Evolutionary conservation across 2,113 vertebrate genomes (phyloP).

Genomic region (Odocoileus hemionus): DNA sequence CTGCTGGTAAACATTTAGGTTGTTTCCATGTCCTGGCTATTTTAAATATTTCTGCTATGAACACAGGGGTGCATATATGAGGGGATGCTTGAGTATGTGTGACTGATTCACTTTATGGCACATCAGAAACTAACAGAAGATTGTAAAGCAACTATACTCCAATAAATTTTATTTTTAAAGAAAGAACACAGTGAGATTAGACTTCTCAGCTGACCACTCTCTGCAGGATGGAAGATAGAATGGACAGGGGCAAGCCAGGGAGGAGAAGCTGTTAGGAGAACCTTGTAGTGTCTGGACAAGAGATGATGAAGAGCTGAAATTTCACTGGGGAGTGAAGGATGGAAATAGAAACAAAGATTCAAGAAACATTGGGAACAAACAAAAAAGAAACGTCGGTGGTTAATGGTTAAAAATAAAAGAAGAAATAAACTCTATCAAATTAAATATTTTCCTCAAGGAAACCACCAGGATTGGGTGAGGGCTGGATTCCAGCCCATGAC

Average conservation of each 20-base stretch:
- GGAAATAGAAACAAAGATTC: background rate
- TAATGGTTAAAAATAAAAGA: background rate
- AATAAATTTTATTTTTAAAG: fast-evolving
- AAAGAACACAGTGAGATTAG: background rate
- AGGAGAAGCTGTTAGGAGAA: background rate
- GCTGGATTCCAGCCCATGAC: background rate
- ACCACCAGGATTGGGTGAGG: background rate
- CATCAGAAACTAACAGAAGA: background rate
- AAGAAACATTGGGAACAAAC: background rate
- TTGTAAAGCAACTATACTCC: background rate
- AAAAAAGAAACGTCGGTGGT: background rate
- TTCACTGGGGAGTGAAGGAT: background rate
- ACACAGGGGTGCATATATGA: background rate
- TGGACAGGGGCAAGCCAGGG: background rate
- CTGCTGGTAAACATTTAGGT: background rate
- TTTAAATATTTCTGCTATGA: background rate
- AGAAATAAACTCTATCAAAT: background rate
- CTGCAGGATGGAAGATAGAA: background rate
- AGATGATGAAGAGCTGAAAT: background rate
- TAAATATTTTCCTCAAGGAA: background rate
- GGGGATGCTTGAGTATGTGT: background rate
- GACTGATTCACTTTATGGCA: background rate
- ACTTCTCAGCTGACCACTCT: background rate
- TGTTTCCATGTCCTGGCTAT: background rate
- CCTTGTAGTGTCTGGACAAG: background rate